Conservation (phyloP, 2,113 vertebrate genomes). For the Caloenas nicobarica region DNA sequence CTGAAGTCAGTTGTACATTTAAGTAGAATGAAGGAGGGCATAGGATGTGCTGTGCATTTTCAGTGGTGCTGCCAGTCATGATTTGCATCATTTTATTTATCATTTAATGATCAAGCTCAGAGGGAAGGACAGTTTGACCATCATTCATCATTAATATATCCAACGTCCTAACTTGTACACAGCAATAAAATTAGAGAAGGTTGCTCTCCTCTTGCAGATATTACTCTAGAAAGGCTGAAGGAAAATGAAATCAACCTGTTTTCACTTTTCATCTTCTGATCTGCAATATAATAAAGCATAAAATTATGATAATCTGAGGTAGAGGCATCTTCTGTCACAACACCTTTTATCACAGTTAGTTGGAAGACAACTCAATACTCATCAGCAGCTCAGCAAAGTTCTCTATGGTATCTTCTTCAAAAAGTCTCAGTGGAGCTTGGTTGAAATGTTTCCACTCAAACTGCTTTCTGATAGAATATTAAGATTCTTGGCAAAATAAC, state of each 20-base stretch:
- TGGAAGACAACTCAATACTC: background rate
- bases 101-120: background rate
- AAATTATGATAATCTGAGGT: background rate
- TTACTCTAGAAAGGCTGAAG: background rate
- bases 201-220: background rate
- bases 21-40: background rate
- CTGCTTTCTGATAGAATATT: background rate
- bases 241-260: background rate
- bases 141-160: background rate
- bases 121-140: background rate
- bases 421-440: background rate
- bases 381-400: background rate
- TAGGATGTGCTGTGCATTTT: background rate
- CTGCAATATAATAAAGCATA: background rate
- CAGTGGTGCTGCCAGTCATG: background rate
- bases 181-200: background rate
- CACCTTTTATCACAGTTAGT: background rate
- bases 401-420: background rate
- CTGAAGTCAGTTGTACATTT: slow-evolving; percentile 66
- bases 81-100: background rate
- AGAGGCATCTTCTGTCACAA: background rate
- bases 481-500: background rate
- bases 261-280: background rate
- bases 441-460: background rate
- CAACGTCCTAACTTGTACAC: background rate